Base-by-base conservation (phyloP, 2,888 invertebrate genomes). In the Drosophila acutilabella region DNA sequence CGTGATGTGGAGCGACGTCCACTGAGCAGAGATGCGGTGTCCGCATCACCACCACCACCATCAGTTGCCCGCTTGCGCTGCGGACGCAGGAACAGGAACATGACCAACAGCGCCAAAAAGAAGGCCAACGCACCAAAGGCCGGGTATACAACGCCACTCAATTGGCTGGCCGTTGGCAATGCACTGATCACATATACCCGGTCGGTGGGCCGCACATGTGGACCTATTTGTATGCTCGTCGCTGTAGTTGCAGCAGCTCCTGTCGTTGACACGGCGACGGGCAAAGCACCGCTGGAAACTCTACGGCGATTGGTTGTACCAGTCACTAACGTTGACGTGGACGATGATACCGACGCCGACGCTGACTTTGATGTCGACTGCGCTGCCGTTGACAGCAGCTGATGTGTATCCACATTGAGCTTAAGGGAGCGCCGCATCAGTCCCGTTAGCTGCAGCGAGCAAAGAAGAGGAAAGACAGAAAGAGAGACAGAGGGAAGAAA, bases 351-450 rank as follows among this genome's bases (percentile, higher is more conserved):
- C 10, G 52, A 30, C 13, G 67, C 20, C 33, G 42, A 8, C 18
- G 67, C 45, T 14, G 33, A 16, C 8, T 38, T 10, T 30, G 52
- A 36, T 11, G 68, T 36, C 40, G 53, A 23, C 8, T 23, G 16
- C 16, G 51, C 36, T 40, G 62, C 40, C 60, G 64, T 14, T 36
- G 71, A 83, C 60, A 87, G 66, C 80, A 83, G 54, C 67, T 76
- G 84, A 59, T 70, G 87, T 42, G 92, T 92, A 67, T 92, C 91
- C 74, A 92, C 92, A 42, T 89, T 89, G 4, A 92, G 80, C 33
- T 92, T 92, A 50, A 90, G 80, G 36, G 92, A 91, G 48, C 91
- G 90, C 16, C 91, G 91, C 91, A 91, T 91, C 68, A 85, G 72
- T n/a, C 91, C 92, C 44, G 91, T 92, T 26, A 90, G 74, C 91